Base-by-base conservation (phyloP, 92 coral and sea anemone genomes). In the Metridium senile region DNA sequence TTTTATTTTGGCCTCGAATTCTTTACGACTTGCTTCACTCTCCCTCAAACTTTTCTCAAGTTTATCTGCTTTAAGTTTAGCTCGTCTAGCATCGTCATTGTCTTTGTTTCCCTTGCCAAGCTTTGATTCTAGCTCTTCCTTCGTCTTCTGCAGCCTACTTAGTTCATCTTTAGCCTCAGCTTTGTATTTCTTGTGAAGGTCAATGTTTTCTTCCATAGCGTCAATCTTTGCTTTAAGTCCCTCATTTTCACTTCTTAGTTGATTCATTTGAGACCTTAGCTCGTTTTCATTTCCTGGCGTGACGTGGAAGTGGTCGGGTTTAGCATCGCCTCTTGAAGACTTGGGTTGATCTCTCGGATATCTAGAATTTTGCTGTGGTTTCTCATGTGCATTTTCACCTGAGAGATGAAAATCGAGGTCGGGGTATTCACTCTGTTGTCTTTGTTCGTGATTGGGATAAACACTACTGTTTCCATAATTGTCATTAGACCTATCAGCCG, bases 201-300 rank as follows among this genome's bases (percentile, higher is more conserved):
- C 82, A 32, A 94, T 94, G 58, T 94, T 94, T 68, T 94, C 98
- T 62, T 94, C 95, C 87, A 94, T 85, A 1, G 91, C 98, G 51
- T 34, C 79, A 8, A 94, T 83, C 59, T 94, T 92, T 39, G 98
- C 93, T 71, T 87, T 94, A 52, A 92, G 79, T 0, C 98, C 98
- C 66, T 91, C 91, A 58, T 91, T 89, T 76, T 94, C 98, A 26
- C 87, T 75, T 76, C 80, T 82, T 79, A 94, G 58, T 28, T 76
- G 84, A 26, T 62, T 86, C 1, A 91, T 90, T 57, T 80, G 87
- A 29, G 62, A 45, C 75, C 83, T 69, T 57, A 92, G 58, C 0
- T 78, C 58, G 33, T 81, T 65, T 63, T 85, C 97, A 34, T 72
- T 86, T 57, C 84, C 93, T 21, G 85, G 56, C 27, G 88, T 20